Base-by-base conservation (phyloP, 1,140 invertebrate genomes). In the Hylaeus anthracinus region DNA sequence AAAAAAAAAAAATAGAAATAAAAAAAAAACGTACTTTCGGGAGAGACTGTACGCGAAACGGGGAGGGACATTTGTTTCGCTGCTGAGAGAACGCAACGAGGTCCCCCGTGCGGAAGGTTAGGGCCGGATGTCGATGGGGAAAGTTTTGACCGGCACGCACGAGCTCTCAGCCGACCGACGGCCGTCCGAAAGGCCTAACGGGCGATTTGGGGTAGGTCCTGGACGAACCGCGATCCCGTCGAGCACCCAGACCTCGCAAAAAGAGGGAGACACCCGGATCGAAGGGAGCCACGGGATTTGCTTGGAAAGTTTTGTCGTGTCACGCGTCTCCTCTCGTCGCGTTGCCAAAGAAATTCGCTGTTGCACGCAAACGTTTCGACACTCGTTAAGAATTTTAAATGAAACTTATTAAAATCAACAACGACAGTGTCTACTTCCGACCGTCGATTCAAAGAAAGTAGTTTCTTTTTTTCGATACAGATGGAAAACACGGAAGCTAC, bases 91-190 rank as follows among this genome's bases (percentile, higher is more conserved):
- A 85, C 83, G 83, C 87, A 88, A 92, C 88, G 81, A 78, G 71
- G 87, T 85, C 85, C 84, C 53, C 81, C 83, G 90, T 93, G 91
- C 86, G 92, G 90, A 91, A 92, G 92, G 92, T 93, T 93, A 92
- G 90, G 92, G 88, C 85, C 89, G 87, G 85, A 87, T 86, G 87
- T 73, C 69, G 73, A 67, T 74, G 64, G 91, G 43, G 82, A 90
- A 91, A 90, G 83, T 92, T 90, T 92, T 82, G 91, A 86, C 88
- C 80, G 64, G 83, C 71, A 73, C 77, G 75, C 79, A 76, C 77
- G 84, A 85, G 85, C 87, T 76, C 78, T 70, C 66, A 71, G 72
- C 76, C 55, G 12, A 14, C 15, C 37, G 65, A 4, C 73, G 61
- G 56, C 56, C 72, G 53, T 61, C 51, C 66, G 84, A 82, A 79